Percentiles rank a stretch among this genome's conserved stretches.
phyloP scores from a whole-genome alignment of 2,113 vertebrate species.

The Nannobrachium achirus region DNA sequence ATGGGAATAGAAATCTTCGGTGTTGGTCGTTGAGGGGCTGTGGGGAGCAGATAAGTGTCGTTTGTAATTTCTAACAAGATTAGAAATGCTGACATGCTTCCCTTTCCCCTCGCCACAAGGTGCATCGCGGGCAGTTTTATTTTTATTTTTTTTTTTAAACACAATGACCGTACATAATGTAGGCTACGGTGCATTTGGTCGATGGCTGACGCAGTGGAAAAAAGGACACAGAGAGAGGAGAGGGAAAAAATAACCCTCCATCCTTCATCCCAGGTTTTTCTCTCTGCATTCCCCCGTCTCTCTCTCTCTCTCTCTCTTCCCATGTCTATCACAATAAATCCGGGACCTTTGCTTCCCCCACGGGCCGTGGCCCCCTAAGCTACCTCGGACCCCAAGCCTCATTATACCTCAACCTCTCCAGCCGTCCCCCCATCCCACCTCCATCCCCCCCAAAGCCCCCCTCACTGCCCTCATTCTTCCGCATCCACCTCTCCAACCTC shows the following conservation, averaged over 20 bases:
- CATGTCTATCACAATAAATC: slow-evolving; percentile 37
- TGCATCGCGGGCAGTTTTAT: slow-evolving; percentile 5
- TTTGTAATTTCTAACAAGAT: slow-evolving; percentile 1
- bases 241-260: background rate
- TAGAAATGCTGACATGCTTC: background rate
- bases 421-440: background rate
- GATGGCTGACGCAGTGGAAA: slow-evolving; percentile 23
- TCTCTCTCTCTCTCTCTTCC: background rate
- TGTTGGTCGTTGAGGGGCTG: no score
- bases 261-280: slow-evolving; percentile 21
- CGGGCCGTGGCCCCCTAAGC: slow-evolving; percentile 18
- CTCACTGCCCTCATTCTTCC: background rate
- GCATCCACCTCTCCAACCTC: background rate
- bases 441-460: background rate
- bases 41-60: no score
- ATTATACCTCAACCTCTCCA: slow-evolving; percentile 24
- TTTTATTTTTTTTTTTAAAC: no score
- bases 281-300: background rate
- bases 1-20: no score
- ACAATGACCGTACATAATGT: background rate
- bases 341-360: slow-evolving; percentile 7
- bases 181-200: background rate
- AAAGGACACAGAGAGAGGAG: background rate
- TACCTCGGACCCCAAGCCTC: slow-evolving; percentile 15
- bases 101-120: background rate